Conservation (phyloP, 2,797 vertebrate species). For the Malacoraja senta region DNA sequence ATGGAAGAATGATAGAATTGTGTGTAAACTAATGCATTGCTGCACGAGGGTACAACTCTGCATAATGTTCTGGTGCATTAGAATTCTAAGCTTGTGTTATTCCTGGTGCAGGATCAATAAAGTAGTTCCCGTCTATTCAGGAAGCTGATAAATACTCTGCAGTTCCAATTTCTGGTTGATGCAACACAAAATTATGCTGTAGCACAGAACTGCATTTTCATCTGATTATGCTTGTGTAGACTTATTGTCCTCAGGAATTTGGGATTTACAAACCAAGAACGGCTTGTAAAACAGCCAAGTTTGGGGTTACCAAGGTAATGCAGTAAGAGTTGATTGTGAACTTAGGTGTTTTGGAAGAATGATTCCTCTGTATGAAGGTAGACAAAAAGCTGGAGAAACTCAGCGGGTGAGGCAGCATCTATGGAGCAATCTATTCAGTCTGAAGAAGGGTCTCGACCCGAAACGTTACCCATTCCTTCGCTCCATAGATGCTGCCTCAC, state of each 20-base stretch:
- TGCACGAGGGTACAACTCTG: neutral
- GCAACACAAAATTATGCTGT: neutral
- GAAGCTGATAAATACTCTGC: neutral
- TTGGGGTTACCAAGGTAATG: neutral
- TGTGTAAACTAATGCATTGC: neutral
- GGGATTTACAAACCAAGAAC: neutral
- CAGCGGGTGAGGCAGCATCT: too few species aligned
- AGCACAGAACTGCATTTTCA: neutral
- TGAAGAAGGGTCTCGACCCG: too few species aligned
- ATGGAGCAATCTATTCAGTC: too few species aligned
- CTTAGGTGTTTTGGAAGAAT: slow-evolving; percentile 10
- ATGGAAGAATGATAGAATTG: neutral
- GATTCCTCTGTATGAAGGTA: neutral
- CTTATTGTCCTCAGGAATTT: slow-evolving; percentile 28
- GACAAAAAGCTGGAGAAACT: too few species aligned
- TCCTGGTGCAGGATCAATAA: neutral
- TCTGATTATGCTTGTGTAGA: neutral
- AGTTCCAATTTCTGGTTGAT: slow-evolving; percentile 4
- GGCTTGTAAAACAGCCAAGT: neutral
- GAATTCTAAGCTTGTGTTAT: neutral
- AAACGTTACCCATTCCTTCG: too few species aligned
- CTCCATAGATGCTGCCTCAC: too few species aligned
- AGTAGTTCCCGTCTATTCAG: neutral
- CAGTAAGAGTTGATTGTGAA: neutral
- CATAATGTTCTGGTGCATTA: neutral